Evolutionary conservation across 2,113 vertebrate species (phyloP).

Genomic region (Festucalex cinctus): DNA sequence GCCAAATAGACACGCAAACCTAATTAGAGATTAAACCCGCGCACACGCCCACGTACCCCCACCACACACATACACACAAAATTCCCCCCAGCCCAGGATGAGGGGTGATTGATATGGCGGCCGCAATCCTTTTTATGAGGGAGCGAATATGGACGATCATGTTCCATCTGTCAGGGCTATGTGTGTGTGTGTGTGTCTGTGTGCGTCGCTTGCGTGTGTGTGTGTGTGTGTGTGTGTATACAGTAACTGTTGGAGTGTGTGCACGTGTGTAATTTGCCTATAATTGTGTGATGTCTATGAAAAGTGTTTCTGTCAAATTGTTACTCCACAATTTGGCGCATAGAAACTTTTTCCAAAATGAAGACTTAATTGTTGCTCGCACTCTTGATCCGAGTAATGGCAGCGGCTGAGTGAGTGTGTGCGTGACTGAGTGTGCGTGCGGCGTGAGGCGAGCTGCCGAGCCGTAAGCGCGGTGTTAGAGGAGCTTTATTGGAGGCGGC

Average conservation of each 20-base stretch:
- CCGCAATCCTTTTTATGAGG: conserved; percentile 57
- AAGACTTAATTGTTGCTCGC: conserved; percentile 2
- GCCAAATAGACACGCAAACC: conserved; percentile 57
- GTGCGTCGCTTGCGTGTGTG: conserved; percentile 5
- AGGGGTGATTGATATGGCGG: conserved; percentile 64
- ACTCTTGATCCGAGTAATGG: not conserved
- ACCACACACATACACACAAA: not conserved
- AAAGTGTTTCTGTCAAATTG: not conserved
- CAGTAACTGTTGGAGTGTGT: not conserved
- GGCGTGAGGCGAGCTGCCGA: conserved; percentile 37
- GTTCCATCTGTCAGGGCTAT: conserved; percentile 57
- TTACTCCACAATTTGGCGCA: not conserved
- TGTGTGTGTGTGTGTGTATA: not conserved
- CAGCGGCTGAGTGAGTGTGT: conserved; percentile 1
- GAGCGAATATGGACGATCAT: conserved; percentile 61
- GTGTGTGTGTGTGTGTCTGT: conserved; percentile 10
- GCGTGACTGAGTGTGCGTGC: conserved; percentile 5
- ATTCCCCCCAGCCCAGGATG: conserved; percentile 23
- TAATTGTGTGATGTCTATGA: not conserved
- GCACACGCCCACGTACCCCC: not conserved
- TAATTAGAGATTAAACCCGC: conserved; percentile 54
- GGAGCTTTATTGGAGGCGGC: conserved; percentile 64
- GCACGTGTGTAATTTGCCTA: not conserved
- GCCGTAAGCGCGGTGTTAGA: conserved; percentile 61
- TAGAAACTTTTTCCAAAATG: not conserved